Conservation (phyloP, 2,113 vertebrate species). For the Triplophysa siluroides region DNA sequence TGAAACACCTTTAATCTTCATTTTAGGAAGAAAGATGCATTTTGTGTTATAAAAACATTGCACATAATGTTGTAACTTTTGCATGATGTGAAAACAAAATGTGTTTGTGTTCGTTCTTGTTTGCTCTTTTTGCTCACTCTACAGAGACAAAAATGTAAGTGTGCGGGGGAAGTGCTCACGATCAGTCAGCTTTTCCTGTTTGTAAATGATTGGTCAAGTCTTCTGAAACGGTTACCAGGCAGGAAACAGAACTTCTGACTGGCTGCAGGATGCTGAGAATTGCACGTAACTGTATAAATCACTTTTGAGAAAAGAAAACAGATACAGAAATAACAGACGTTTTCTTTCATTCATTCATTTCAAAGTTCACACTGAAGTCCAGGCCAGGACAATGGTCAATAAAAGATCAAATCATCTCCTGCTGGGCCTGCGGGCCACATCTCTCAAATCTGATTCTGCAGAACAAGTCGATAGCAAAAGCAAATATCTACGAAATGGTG, state of each 20-base stretch:
- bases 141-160: slow-evolving; percentile 10
- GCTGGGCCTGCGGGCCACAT: not conserved
- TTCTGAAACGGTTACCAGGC: slow-evolving; percentile 9
- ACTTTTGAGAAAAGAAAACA: not conserved
- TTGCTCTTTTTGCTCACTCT: not conserved
- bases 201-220: slow-evolving; percentile 24
- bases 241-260: not conserved
- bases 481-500: not conserved
- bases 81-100: not conserved
- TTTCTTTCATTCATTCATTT: no score
- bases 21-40: not conserved
- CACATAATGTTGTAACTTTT: not conserved
- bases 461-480: not conserved
- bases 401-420: not conserved
- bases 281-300: slow-evolving; percentile 10
- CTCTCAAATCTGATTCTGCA: not conserved
- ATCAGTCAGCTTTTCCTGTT: slow-evolving; percentile 38
- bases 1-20: no score
- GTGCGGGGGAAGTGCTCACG: slow-evolving; percentile 34
- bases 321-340: not conserved
- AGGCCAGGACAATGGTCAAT: not conserved
- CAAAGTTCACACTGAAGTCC: no score
- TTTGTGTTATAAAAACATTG: not conserved
- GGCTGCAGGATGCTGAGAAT: not conserved
- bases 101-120: not conserved